Evolutionary conservation across 2,797 vertebrate genomes (phyloP).

Genomic region (Craterocephalus amniculus): DNA sequence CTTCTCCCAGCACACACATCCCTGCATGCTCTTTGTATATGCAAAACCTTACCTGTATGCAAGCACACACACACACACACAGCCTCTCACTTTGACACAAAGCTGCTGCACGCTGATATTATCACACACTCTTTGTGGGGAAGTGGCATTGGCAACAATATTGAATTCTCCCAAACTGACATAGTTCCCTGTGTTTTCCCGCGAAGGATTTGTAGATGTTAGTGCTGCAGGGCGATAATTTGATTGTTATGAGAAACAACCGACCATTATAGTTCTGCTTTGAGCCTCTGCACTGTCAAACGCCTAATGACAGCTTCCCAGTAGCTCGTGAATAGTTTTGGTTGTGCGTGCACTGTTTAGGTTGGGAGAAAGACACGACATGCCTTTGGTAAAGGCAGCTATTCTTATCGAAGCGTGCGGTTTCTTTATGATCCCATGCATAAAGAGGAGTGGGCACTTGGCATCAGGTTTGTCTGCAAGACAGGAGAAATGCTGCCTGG

Average conservation of each 20-base stretch:
- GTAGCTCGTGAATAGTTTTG: constrained; percentile 58
- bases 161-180: constrained; percentile 63
- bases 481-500: constrained; percentile 7
- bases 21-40: constrained; percentile 2
- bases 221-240: constrained; percentile 62
- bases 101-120: constrained; percentile 25
- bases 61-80: background rate
- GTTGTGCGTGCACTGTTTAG: constrained; percentile 15
- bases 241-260: constrained; percentile 71
- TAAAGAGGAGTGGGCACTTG: constrained; percentile 16
- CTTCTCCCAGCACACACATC: constrained; percentile 17
- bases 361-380: constrained; percentile 14
- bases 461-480: background rate
- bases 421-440: constrained; percentile 18
- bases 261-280: constrained; percentile 37
- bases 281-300: constrained; percentile 56
- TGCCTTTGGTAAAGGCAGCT: constrained; percentile 13
- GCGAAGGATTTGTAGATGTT: constrained; percentile 52
- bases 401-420: constrained; percentile 27
- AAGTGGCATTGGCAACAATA: constrained; percentile 58
- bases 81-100: background rate
- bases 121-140: constrained; percentile 36
- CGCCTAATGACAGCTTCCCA: constrained; percentile 48
- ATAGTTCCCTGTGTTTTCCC: constrained; percentile 68
- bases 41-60: constrained; percentile 18